phyloP scores from a whole-genome alignment of 2,113 vertebrate species.

The Recurvirostra avosetta region DNA sequence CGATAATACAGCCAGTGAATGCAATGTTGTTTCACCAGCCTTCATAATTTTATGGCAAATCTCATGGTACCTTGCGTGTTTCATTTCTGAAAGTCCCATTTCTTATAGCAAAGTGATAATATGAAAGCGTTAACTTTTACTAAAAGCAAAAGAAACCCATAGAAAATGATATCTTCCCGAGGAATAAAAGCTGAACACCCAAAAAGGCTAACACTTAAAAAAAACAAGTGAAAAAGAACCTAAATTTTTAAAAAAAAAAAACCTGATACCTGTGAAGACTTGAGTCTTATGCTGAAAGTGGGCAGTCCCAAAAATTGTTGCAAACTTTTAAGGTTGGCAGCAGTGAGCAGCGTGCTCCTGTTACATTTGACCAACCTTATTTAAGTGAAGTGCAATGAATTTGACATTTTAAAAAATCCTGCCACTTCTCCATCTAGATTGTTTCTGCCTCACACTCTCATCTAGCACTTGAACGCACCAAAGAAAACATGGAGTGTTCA shows the following conservation, averaged over 20 bases:
- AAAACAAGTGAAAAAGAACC: background rate
- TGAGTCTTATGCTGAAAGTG: background rate
- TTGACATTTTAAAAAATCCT: background rate
- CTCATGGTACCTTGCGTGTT: background rate
- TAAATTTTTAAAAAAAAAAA: no score
- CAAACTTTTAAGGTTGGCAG: background rate
- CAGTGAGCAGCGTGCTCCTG: background rate
- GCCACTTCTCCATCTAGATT: background rate
- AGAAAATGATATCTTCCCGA: background rate
- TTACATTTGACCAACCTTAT: background rate
- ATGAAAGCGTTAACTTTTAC: background rate
- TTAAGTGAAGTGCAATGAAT: background rate
- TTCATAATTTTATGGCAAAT: background rate
- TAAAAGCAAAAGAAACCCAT: background rate
- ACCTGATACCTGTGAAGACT: background rate
- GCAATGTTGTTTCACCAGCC: background rate
- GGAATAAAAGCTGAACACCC: background rate
- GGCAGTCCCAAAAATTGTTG: background rate
- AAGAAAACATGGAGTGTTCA: background rate
- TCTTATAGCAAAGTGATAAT: background rate
- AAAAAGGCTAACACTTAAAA: background rate
- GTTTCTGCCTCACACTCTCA: background rate
- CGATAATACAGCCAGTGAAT: background rate
- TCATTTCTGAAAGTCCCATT: background rate
- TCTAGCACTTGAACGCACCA: background rate